phyloP scores from a whole-genome alignment of 2,888 invertebrate species.

The Eupithecia pulchellata region DNA sequence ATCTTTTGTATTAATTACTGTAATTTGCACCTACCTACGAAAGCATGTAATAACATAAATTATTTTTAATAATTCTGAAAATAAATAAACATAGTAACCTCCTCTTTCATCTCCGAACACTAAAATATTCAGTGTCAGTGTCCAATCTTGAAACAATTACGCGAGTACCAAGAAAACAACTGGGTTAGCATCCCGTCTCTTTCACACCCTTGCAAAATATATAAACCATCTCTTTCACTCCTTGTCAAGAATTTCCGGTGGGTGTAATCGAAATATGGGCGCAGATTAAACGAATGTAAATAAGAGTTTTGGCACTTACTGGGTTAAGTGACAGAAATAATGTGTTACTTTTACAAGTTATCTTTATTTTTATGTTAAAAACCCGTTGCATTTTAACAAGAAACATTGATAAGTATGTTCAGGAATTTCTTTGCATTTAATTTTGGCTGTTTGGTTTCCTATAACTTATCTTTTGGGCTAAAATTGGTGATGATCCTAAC shows the following conservation, averaged over 20 bases:
- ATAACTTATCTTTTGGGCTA: neutral
- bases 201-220: constrained; percentile 29
- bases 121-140: constrained; percentile 22
- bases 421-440: neutral
- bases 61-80: neutral
- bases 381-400: neutral
- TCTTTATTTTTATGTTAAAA: constrained; percentile 24
- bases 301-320: constrained; percentile 45
- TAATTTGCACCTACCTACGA: neutral
- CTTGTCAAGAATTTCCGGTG: constrained; percentile 61
- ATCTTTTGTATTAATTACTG: neutral
- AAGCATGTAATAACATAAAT: neutral
- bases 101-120: neutral
- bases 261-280: constrained; percentile 47
- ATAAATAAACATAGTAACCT: constrained; percentile 7
- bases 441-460: neutral
- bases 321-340: constrained; percentile 47
- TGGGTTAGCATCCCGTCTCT: constrained; percentile 40
- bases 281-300: constrained; percentile 32
- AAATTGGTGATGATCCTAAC: neutral
- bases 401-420: neutral
- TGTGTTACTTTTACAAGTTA: constrained; percentile 43
- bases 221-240: constrained; percentile 48
- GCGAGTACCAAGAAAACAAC: constrained; percentile 31
- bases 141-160: constrained; percentile 41